Evolutionary conservation across 2,888 invertebrate genomes (phyloP).

Genomic region (Oegoconia quadripuncta): DNA sequence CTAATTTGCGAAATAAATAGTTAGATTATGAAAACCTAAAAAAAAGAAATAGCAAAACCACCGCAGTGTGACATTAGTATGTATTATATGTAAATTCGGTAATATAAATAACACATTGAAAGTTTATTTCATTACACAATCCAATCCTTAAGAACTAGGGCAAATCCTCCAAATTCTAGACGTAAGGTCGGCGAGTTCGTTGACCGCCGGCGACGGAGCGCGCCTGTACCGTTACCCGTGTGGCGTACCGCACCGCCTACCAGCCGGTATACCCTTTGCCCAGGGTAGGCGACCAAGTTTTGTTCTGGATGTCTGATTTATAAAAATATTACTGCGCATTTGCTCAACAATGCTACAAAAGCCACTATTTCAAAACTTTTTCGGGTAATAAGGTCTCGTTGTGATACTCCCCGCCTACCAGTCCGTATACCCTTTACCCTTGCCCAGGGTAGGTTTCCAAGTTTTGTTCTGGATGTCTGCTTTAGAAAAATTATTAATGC

Average conservation of each 20-base stretch:
- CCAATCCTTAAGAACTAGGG: slow-evolving; percentile 44
- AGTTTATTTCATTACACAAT: slow-evolving; percentile 9
- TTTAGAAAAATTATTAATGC: not conserved
- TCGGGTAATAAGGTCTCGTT: too few relatives aligned
- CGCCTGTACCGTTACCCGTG: slow-evolving; percentile 60
- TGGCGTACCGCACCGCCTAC: slow-evolving; percentile 37
- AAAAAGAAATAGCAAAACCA: too few relatives aligned
- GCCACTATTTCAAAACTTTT: too few relatives aligned
- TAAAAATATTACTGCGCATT: not conserved
- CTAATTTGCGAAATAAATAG: too few relatives aligned
- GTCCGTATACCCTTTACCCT: slow-evolving; percentile 35
- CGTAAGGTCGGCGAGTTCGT: slow-evolving; percentile 64
- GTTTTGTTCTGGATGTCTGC: not conserved
- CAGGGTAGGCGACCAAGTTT: slow-evolving; percentile 14
- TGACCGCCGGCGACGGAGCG: slow-evolving; percentile 62
- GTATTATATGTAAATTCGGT: too few relatives aligned
- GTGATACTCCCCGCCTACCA: slow-evolving; percentile 29
- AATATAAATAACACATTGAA: not conserved
- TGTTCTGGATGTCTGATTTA: not conserved
- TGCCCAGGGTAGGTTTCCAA: slow-evolving; percentile 18
- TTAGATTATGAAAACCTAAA: too few relatives aligned
- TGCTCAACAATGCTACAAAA: too few relatives aligned
- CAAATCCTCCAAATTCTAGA: slow-evolving; percentile 67
- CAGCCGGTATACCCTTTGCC: slow-evolving; percentile 42
- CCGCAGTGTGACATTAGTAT: too few relatives aligned